These are phyloP conservation scores for Meganola albula DNA, from an alignment of 2,888 invertebrate genomes.

Conservation along the genomic window DNA sequence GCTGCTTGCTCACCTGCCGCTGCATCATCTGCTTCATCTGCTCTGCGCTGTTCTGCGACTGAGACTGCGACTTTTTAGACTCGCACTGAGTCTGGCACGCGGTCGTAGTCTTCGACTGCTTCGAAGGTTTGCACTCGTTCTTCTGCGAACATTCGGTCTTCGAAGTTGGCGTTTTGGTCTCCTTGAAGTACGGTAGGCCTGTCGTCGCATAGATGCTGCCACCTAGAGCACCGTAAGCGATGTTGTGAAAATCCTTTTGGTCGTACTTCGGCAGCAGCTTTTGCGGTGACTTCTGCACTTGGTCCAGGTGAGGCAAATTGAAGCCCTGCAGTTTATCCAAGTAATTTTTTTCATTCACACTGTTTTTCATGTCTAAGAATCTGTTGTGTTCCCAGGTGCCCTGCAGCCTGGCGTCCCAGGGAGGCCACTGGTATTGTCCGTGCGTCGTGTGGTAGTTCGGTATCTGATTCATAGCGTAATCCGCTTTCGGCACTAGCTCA, in stretches of 20 bases:
- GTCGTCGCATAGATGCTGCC: conserved; percentile 60
- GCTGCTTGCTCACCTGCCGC: conserved; percentile 54
- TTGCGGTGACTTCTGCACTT: conserved; percentile 79
- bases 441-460: conserved; percentile 82
- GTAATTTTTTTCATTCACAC: conserved; percentile 74
- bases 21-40: conserved; percentile 70
- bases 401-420: conserved; percentile 74
- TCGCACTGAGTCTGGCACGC: conserved; percentile 71
- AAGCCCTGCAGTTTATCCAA: conserved; percentile 79
- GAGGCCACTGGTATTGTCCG: conserved; percentile 81
- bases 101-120: conserved; percentile 65
- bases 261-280: conserved; percentile 74
- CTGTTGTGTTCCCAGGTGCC: conserved; percentile 75
- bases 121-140: conserved; percentile 60
- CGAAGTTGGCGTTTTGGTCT: conserved; percentile 55
- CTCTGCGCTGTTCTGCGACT: conserved; percentile 44
- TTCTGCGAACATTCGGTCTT: conserved; percentile 65
- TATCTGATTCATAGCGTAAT: conserved; percentile 81
- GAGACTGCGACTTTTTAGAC: conserved; percentile 51
- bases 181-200: conserved; percentile 64
- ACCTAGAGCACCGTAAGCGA: conserved; percentile 65
- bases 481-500: conserved; percentile 77
- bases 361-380: conserved; percentile 67
- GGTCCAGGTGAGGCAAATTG: conserved; percentile 77
- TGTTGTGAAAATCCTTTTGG: conserved; percentile 69